phyloP scores from a whole-genome alignment of 1,140 invertebrate genomes.

The Planococcus citri region DNA sequence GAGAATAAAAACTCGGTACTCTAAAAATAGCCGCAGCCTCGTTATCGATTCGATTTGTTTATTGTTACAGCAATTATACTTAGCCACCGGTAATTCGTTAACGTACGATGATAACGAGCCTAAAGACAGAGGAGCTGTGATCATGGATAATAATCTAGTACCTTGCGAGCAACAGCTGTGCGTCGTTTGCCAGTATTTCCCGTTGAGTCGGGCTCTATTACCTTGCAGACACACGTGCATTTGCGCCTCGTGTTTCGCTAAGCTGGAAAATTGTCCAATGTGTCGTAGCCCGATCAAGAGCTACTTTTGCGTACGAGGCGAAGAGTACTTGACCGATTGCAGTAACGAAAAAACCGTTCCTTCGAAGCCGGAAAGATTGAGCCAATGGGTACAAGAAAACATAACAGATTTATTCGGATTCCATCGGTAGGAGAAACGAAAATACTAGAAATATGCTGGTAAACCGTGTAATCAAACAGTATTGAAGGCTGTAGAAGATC shows the following conservation, averaged over 20 bases:
- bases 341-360: conserved; percentile 25
- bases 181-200: conserved; percentile 64
- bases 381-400: conserved; percentile 46
- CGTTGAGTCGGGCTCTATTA: conserved; percentile 59
- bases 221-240: conserved; percentile 72
- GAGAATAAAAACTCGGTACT: conserved; percentile 5
- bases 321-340: conserved; percentile 52
- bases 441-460: neutral
- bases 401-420: conserved; percentile 51
- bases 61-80: conserved; percentile 52
- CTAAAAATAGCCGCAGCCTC: neutral
- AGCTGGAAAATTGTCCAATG: conserved; percentile 66
- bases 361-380: conserved; percentile 28
- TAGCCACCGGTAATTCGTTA: conserved; percentile 50
- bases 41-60: too few species aligned
- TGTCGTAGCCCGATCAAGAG: conserved; percentile 63
- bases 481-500: neutral
- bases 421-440: conserved; percentile 29
- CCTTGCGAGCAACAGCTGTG: conserved; percentile 51
- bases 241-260: conserved; percentile 59
- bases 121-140: conserved; percentile 35
- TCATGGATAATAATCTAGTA: conserved; percentile 31
- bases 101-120: conserved; percentile 40
- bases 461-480: neutral
- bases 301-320: conserved; percentile 63